Evolutionary conservation across 2,888 invertebrate genomes (phyloP).

Genomic region (Drosophila suboccidentalis): DNA sequence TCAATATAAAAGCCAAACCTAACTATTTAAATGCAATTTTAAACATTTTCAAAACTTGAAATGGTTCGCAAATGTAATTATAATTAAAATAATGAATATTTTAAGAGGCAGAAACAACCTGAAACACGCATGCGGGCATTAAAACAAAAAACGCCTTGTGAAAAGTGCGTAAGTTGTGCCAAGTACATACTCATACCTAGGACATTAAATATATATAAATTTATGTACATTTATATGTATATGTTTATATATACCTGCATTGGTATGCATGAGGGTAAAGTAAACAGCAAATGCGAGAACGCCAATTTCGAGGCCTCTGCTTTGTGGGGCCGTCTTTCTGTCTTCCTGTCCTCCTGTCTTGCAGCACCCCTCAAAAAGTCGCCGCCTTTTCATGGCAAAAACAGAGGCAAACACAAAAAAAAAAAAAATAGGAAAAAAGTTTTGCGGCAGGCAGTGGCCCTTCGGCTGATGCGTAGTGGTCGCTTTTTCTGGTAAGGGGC

Average conservation of each 20-base stretch:
- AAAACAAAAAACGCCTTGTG: conserved; percentile 57
- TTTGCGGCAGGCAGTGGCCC: conserved; percentile 62
- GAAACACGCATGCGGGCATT: conserved; percentile 57
- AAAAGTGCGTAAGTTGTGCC: conserved; percentile 72
- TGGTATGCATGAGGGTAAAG: conserved; percentile 49
- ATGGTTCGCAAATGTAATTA: conserved; percentile 45
- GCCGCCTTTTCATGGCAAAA: conserved; percentile 39
- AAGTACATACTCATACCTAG: conserved; percentile 17
- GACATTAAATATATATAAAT: not conserved
- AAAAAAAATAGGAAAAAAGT: conserved; percentile 40
- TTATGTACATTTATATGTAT: not conserved
- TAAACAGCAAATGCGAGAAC: conserved; percentile 56
- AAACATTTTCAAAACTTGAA: conserved; percentile 21
- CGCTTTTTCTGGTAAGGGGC: conserved; percentile 70
- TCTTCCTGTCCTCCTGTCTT: conserved; percentile 47
- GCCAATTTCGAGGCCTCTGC: conserved; percentile 68
- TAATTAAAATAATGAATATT: conserved; percentile 52
- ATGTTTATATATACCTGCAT: conserved; percentile 13
- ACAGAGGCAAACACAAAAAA: conserved; percentile 33
- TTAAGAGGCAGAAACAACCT: not conserved
- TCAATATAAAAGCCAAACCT: conserved; percentile 13
- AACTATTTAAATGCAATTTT: conserved; percentile 37
- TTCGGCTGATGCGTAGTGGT: conserved; percentile 70
- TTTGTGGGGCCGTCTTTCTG: conserved; percentile 23
- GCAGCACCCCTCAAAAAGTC: conserved; percentile 59